Base-by-base conservation (phyloP, 2,113 vertebrate genomes). In the Canis aureus region DNA sequence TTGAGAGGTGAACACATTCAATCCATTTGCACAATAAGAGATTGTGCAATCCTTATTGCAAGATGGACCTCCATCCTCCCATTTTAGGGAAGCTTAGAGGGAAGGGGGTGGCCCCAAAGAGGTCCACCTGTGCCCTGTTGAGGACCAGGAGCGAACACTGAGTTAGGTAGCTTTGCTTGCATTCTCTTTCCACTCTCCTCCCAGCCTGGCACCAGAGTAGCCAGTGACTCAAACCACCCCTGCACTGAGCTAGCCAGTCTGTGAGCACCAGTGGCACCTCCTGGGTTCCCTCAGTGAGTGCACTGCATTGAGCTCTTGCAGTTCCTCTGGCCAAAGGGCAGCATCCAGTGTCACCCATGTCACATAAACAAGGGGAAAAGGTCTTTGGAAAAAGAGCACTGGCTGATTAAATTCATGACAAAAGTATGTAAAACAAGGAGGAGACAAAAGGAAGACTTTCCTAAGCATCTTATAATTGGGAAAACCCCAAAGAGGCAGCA, bases 371-470 rank as follows among this genome's bases (percentile, higher is more conserved):
- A 51, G 84, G 0, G n/a, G 29, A 59, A 27, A 62, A 49, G 43
- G 19, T 11, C 60, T 71, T 67, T 32, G 57, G 12, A 79, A 59
- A 78, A 43, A n/a, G 49, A 66, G 38, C 38, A 29, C 71, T 1
- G 2, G 55, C 19, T 84, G 85, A 76, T 89, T 59, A 73, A 13
- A 53, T 43, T 23, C 94, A 49, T 66, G 60, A 82, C 38, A 71
- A 22, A 74, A 62, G 20, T n/a, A 1, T 60, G 6, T 11, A 60
- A 27, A 69, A 89, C 66, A 49, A 67, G 32, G 27, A 60, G 53
- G 16, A 94, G 89, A 64, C 43, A 27, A 73, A 57, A 62, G 51
- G 73, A 69, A 92, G 62, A 5, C 51, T 82, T 96, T 62, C 15
- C 19, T 25, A n/a, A 51, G 51, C 59, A 49, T 27, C 64, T 84